phyloP scores from a whole-genome alignment of 2,888 invertebrate species.

The Tholera decimalis region DNA sequence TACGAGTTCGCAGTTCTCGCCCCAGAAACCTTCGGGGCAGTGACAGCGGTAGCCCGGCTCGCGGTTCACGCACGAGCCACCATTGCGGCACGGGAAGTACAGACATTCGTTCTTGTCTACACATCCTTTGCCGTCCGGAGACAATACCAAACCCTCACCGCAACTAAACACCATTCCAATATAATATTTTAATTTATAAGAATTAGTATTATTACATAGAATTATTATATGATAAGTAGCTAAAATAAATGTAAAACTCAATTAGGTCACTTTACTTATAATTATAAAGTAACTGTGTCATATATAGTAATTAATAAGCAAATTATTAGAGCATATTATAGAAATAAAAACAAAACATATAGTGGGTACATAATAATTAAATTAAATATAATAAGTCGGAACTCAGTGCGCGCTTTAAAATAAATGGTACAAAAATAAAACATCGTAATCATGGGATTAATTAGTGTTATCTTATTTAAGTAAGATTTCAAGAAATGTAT shows the following conservation, averaged over 20 bases:
- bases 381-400: conserved; percentile 57
- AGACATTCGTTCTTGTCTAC: conserved; percentile 99
- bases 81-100: conserved; percentile 98
- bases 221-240: conserved; percentile 39
- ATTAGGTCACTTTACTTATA: not conserved
- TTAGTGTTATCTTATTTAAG: conserved; percentile 19
- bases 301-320: too few relatives aligned
- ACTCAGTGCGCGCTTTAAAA: conserved; percentile 81
- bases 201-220: conserved; percentile 40
- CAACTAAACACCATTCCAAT: conserved; percentile 93
- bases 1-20: conserved; percentile 98
- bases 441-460: conserved; percentile 36
- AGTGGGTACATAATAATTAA: conserved; percentile 49
- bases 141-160: conserved; percentile 97
- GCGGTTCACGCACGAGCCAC: conserved; percentile 97
- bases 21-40: conserved; percentile 98
- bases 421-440: conserved; percentile 58
- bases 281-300: not conserved
- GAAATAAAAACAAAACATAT: conserved; percentile 35
- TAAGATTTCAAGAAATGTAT: not conserved
- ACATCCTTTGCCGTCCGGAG: conserved; percentile 97
- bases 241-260: conserved; percentile 16
- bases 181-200: conserved; percentile 60
- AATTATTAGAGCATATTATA: conserved; percentile 1
- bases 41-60: conserved; percentile 97